Base-by-base conservation (phyloP, 1,140 invertebrate genomes). In the Drosophila varians region DNA sequence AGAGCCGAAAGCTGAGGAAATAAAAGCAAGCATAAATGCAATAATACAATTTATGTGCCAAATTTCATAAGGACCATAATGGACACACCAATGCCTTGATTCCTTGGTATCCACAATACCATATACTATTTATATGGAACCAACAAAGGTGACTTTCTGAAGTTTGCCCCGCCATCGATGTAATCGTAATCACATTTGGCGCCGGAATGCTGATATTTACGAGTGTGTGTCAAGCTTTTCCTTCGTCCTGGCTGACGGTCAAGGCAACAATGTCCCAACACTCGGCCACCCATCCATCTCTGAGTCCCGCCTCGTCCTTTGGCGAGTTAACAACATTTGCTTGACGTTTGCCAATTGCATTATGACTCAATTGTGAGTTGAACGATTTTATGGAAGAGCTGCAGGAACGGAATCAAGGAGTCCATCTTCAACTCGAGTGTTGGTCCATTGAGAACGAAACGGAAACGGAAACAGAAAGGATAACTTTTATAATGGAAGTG, bases 1-100 rank as follows among this genome's bases (percentile, higher is more conserved):
- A 34, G 53, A 34, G 58, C 54, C 49, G 58, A 51, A 52, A 55
- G 66, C 48, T 58, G 68, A 74, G 79, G 80, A 89, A 89, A 89
- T 89, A 89, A 89, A 89, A 89, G 89, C 86, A 89, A 89, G 80
- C 86, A 86, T 77, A 89, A 89, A 89, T 89, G 86, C 80, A 89
- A 89, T 89, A 89, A 89, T 86, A 89, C 86, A 87, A 89, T 89
- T 89, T 89, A 89, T 88, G 83, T 77, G 83, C 74, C 84, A 77
- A 87, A 87, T 87, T 86, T 87, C 82, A 87, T 86, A 77, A 86
- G 83, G 75, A 66, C 77, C 73, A 87, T 87, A 80, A 86, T 86
- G 82, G 80, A 87, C 73, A 56, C 31, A 38, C 55, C 54, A 49
- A 36, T 48, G 54, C 40, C 47, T 49, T 62, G 57, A 71, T 77